phyloP scores from a whole-genome alignment of 2,888 invertebrate genomes.

The Beris morrisii region DNA sequence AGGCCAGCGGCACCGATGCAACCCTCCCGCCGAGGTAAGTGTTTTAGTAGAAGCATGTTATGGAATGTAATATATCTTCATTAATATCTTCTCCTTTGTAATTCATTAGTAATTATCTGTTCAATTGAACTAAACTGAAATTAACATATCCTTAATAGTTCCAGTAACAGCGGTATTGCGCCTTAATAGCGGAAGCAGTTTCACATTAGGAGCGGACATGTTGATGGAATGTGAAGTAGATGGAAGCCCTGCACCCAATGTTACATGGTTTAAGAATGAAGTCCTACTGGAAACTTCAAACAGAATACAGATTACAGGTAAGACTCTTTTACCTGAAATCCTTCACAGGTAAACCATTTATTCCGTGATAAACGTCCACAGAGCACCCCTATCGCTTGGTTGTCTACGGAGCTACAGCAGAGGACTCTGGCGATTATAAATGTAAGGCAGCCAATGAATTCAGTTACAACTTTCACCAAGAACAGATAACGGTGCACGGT shows the following conservation, averaged over 20 bases:
- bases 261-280: slow-evolving; percentile 82
- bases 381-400: slow-evolving; percentile 70
- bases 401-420: slow-evolving; percentile 63
- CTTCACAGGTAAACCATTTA: neutral
- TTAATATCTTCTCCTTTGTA: slow-evolving; percentile 32
- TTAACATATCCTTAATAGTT: slow-evolving; percentile 54
- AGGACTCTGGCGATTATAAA: slow-evolving; percentile 79
- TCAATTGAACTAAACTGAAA: slow-evolving; percentile 25
- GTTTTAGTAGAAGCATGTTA: slow-evolving; percentile 21
- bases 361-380: slow-evolving; percentile 32
- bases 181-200: slow-evolving; percentile 56
- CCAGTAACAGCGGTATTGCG: slow-evolving; percentile 69
- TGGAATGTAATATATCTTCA: slow-evolving; percentile 25
- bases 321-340: slow-evolving; percentile 36
- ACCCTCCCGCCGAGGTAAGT: slow-evolving; percentile 11
- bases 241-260: slow-evolving; percentile 75
- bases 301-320: slow-evolving; percentile 69
- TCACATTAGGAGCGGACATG: slow-evolving; percentile 69
- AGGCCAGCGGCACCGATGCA: slow-evolving; percentile 43
- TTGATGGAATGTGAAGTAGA: slow-evolving; percentile 73
- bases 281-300: slow-evolving; percentile 59
- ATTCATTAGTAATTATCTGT: slow-evolving; percentile 10
- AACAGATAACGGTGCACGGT: slow-evolving; percentile 78
- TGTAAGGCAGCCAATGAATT: slow-evolving; percentile 81
- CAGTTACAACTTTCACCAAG: slow-evolving; percentile 65